Evolutionary conservation across 2,113 vertebrate genomes (phyloP).

Genomic region (Antechinus flavipes): DNA sequence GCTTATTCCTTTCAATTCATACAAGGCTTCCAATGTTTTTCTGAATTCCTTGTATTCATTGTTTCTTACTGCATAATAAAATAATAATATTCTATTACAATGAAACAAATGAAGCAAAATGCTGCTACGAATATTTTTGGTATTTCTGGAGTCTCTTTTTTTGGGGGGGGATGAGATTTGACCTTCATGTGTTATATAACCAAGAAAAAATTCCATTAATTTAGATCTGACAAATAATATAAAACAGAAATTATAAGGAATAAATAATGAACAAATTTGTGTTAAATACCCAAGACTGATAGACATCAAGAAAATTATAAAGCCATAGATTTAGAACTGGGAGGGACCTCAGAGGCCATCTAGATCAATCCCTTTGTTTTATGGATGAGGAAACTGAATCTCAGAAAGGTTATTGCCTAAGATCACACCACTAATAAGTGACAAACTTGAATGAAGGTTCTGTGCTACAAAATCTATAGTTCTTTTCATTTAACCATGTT

Average conservation of each 20-base stretch:
- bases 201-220: conserved; percentile 5
- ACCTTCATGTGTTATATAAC: background rate
- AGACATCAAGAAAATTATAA: background rate
- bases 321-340: background rate
- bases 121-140: background rate
- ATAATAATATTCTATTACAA: background rate
- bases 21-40: background rate
- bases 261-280: conserved; percentile 32
- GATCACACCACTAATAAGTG: background rate
- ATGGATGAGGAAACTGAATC: background rate
- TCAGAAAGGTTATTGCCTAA: background rate
- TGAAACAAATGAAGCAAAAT: background rate
- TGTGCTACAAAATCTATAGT: background rate
- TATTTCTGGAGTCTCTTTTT: background rate
- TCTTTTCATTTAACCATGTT: background rate
- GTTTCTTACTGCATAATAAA: background rate
- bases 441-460: background rate
- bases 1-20: background rate
- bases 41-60: background rate
- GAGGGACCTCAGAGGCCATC: background rate
- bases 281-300: background rate
- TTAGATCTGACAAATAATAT: conserved; percentile 47
- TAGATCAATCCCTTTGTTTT: background rate
- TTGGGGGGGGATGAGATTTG: background rate
- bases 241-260: conserved; percentile 34